Evolutionary conservation across 2,797 vertebrate species (phyloP).

Genomic region (Crenuchus spilurus): DNA sequence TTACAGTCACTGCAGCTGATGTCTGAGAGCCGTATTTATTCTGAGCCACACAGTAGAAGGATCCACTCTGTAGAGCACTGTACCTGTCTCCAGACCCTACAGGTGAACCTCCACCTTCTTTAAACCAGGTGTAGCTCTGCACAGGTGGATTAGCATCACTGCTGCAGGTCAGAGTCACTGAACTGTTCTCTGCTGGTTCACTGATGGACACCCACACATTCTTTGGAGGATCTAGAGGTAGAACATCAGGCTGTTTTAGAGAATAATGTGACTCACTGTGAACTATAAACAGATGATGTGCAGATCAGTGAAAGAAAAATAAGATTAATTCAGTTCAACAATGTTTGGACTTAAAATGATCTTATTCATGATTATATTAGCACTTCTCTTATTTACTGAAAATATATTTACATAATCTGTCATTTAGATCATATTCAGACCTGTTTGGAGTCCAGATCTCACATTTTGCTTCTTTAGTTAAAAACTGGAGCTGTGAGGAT

Average conservation of each 20-base stretch:
- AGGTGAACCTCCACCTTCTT: background rate
- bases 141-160: constrained; percentile 24
- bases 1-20: background rate
- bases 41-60: constrained; percentile 9
- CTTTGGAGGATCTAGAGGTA: background rate
- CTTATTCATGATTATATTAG: no score
- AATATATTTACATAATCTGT: no score
- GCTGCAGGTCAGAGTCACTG: constrained; percentile 31
- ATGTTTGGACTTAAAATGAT: no score
- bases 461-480: no score
- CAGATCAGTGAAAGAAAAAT: background rate
- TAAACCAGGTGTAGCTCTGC: constrained; percentile 9
- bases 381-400: no score
- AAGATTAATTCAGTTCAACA: background rate
- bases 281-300: no score
- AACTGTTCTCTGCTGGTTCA: background rate
- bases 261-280: background rate
- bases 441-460: no score
- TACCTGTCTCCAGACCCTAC: constrained; percentile 14
- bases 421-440: no score
- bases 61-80: background rate
- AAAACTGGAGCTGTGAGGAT: no score
- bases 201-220: background rate
- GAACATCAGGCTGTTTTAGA: background rate
- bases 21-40: background rate